Conservation (phyloP, 2,888 invertebrate species). For the Rugalucina vietnamica region DNA sequence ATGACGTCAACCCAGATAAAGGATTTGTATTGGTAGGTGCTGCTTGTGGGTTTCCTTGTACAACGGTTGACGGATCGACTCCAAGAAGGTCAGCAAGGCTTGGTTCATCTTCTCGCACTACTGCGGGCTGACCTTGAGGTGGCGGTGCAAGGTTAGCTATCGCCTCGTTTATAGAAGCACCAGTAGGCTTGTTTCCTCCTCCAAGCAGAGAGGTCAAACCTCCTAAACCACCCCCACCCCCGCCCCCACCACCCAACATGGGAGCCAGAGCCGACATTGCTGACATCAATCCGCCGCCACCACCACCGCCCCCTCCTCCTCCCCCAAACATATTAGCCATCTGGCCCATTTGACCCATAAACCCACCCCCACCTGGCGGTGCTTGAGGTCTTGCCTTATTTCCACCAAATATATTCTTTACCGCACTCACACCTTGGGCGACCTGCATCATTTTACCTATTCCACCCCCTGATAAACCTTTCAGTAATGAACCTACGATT, state of each 20-base stretch:
- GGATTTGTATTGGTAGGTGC: constrained; percentile 39
- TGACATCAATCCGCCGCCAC: neutral
- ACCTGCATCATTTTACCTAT: constrained; percentile 33
- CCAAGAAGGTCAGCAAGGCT: constrained; percentile 57
- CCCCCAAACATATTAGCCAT: constrained; percentile 24
- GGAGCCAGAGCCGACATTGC: neutral
- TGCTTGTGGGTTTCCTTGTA: constrained; percentile 39
- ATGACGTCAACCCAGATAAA: constrained; percentile 12
- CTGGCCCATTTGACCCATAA: constrained; percentile 24
- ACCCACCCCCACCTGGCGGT: constrained; percentile 28
- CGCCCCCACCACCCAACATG: constrained; percentile 28
- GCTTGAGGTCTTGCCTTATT: neutral
- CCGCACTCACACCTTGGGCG: neutral
- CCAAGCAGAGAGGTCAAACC: constrained; percentile 11
- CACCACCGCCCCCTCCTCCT: neutral
- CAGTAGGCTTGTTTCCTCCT: neutral
- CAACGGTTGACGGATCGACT: constrained; percentile 56
- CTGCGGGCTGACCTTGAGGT: constrained; percentile 42
- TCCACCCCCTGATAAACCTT: constrained; percentile 1
- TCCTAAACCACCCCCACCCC: constrained; percentile 22
- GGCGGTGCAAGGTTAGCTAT: constrained; percentile 25
- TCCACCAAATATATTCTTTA: constrained; percentile 19
- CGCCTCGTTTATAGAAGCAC: neutral
- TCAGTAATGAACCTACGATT: constrained; percentile 43
- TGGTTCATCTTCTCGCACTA: constrained; percentile 35